Evolutionary conservation across 2,888 invertebrate genomes (phyloP), one percentile per base, ranked within the genome.

Genomic region (Chalcis sispes): DNA sequence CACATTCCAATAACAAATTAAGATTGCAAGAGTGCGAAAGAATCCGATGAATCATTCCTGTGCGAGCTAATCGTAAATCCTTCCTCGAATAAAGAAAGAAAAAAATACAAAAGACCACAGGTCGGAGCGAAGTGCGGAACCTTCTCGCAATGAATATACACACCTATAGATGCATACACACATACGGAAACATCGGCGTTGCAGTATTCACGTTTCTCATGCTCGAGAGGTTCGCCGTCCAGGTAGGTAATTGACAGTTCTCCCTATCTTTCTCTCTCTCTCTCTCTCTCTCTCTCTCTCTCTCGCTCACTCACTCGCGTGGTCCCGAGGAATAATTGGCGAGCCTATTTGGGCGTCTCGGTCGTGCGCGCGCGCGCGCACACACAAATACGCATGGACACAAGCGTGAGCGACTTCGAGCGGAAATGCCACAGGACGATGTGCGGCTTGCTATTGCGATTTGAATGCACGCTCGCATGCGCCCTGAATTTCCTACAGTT

Each of bases 271-370:
- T 61, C 20, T 23, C 50, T 64, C 29, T 82, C 79, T 81, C 82
- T 80, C 82, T 83, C 82, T 75, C 80, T 20, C 27, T 27, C 48
- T 48, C n/a, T 62, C 48, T 15, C 20, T 20, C 15, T 25, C 82
- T 79, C 81, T 82, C 79, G 79, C 82, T 82, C 82, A n/a, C n/a
- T n/a, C n/a, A n/a, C n/a, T n/a, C n/a, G 72, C 80, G 78, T 79
- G 80, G 78, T 81, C 81, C 80, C 77, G 69, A 42, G 80, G 82
- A 85, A 87, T 87, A 87, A 87, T 87, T 86, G 86, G 86, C 83
- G 86, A 87, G 86, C 81, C 82, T 86, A 86, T 85, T 85, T 81
- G 77, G 74, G 78, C 72, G 80, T 75, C 77, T 80, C 75, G 77
- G 78, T 77, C 74, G 46, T 15, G n/a, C 4, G 4, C 5, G 4